These are phyloP conservation scores for Megalops cyprinoides DNA, from an alignment of 2,797 vertebrate genomes.

Conservation along the genomic window DNA sequence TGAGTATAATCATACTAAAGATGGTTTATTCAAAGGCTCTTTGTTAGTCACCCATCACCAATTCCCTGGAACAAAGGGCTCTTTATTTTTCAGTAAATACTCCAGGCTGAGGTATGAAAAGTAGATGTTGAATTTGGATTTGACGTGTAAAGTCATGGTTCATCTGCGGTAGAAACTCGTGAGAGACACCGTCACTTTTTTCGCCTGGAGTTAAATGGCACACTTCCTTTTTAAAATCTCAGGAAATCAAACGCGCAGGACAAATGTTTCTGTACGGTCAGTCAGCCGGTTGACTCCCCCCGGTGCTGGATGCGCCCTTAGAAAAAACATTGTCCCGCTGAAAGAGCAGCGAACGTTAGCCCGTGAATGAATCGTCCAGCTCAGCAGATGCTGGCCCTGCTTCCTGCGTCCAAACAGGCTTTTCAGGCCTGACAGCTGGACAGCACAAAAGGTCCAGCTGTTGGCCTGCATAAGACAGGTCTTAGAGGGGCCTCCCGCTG, in stretches of 20 bases:
- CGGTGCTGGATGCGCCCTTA: not conserved
- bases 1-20: not conserved
- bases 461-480: slow-evolving; percentile 37
- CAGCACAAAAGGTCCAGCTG: slow-evolving; percentile 59
- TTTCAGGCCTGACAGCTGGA: slow-evolving; percentile 39
- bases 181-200: not conserved
- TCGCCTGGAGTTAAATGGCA: not conserved
- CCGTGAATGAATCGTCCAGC: slow-evolving; percentile 51
- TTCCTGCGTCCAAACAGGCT: slow-evolving; percentile 49
- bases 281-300: not conserved
- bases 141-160: no score
- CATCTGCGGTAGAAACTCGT: not conserved
- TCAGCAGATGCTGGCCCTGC: slow-evolving; percentile 61
- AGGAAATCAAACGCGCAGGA: not conserved
- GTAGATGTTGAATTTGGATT: no score
- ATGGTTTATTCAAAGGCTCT: not conserved
- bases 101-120: no score
- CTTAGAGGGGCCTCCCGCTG: slow-evolving; percentile 61
- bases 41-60: not conserved
- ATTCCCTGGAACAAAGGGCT: not conserved
- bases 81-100: no score
- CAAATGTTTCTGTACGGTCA: not conserved
- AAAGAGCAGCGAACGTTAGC: not conserved
- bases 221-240: not conserved
- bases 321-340: slow-evolving; percentile 17